Conservation (phyloP, 2,888 invertebrate species). For the Clepsis dumicolana region DNA sequence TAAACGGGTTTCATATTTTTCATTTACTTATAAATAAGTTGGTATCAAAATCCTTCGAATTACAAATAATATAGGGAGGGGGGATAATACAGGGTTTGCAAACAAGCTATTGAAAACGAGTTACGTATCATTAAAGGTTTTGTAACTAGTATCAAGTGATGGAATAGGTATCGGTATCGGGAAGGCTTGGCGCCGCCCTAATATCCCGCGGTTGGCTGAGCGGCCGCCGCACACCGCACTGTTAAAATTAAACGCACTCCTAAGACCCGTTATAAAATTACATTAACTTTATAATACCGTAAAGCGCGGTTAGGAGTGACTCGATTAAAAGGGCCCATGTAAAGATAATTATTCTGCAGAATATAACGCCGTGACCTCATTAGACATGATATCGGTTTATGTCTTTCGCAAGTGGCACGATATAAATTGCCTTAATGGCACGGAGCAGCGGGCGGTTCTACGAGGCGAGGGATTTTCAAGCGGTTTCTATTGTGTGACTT, state of each 20-base stretch:
- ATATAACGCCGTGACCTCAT: constrained; percentile 57
- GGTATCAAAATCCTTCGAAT: background rate
- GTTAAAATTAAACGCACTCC: constrained; percentile 67
- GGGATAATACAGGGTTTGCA: no score
- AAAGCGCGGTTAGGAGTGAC: constrained; percentile 60
- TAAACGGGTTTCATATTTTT: constrained; percentile 47
- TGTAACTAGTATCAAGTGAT: background rate
- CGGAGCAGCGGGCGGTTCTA: constrained; percentile 45
- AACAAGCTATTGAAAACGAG: background rate
- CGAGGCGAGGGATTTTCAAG: constrained; percentile 20
- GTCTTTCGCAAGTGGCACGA: constrained; percentile 51
- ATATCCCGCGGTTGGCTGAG: constrained; percentile 23
- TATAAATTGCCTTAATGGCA: constrained; percentile 52
- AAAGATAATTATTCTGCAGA: constrained; percentile 67
- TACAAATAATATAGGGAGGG: no score
- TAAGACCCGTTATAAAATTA: constrained; percentile 66
- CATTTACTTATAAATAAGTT: background rate
- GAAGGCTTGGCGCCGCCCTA: background rate
- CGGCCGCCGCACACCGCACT: constrained; percentile 48
- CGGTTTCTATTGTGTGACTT: constrained; percentile 36
- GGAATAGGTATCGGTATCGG: constrained; percentile 3
- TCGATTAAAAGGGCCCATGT: constrained; percentile 70
- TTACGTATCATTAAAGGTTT: background rate
- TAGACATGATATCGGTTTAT: constrained; percentile 53
- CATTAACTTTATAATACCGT: constrained; percentile 66